Conservation (phyloP, 2,113 vertebrate species). For the Dolichallabes microphthalmus region DNA sequence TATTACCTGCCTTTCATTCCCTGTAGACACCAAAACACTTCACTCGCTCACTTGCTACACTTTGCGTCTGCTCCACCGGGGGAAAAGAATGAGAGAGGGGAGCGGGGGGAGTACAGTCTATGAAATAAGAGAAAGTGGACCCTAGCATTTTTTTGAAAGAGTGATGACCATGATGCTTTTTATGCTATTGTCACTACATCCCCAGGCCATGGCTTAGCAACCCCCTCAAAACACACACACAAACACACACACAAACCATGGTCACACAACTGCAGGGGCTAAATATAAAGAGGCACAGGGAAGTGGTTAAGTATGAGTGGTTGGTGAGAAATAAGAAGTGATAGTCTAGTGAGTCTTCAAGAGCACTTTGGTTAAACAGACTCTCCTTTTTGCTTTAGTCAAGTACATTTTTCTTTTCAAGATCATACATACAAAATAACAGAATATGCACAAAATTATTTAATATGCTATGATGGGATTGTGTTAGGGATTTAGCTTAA, state of each 20-base stretch:
- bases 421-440: background rate
- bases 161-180: slow-evolving; percentile 36
- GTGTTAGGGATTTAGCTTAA: background rate
- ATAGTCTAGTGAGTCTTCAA: slow-evolving; percentile 3
- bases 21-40: slow-evolving; percentile 25
- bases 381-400: background rate
- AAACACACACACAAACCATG: slow-evolving; percentile 10
- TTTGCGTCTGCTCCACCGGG: slow-evolving; percentile 21
- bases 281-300: slow-evolving; percentile 2
- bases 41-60: slow-evolving; percentile 7
- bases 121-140: slow-evolving; percentile 37
- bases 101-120: slow-evolving; percentile 3
- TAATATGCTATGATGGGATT: background rate
- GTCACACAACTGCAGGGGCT: slow-evolving; percentile 15
- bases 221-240: background rate
- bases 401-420: background rate
- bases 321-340: background rate
- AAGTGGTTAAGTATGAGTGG: background rate
- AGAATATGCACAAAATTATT: background rate
- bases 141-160: slow-evolving; percentile 28
- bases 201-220: slow-evolving; percentile 11
- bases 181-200: slow-evolving; percentile 18
- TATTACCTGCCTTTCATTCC: slow-evolving; percentile 2
- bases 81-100: background rate
- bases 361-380: background rate